Percentiles rank a stretch among this genome's conserved stretches.
These are phyloP conservation scores for Amphiprion percula DNA, from an alignment of 2,113 vertebrate species.

Conservation along the genomic window DNA sequence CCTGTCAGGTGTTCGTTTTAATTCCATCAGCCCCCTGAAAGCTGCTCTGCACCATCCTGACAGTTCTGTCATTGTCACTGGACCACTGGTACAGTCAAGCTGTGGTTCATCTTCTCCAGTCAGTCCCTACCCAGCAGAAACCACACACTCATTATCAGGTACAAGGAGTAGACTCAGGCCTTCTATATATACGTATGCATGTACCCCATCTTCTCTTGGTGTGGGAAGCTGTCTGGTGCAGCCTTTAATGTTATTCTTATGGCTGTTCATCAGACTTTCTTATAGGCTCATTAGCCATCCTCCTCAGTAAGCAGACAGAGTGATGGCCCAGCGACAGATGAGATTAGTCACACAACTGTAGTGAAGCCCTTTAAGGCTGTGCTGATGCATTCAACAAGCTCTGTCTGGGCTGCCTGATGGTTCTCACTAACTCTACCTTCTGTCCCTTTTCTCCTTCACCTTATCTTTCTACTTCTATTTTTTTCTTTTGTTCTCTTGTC, in stretches of 20 bases:
- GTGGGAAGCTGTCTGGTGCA: slow-evolving; percentile 6
- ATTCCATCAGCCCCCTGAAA: slow-evolving; percentile 92
- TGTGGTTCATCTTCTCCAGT: slow-evolving; percentile 85
- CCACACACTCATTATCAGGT: slow-evolving; percentile 94
- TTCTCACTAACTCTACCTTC: slow-evolving; percentile 20
- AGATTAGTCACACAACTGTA: slow-evolving; percentile 63
- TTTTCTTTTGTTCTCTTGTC: neutral
- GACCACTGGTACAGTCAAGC: slow-evolving; percentile 87
- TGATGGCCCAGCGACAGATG: slow-evolving; percentile 54
- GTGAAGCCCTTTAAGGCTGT: slow-evolving; percentile 32
- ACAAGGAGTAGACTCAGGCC: slow-evolving; percentile 14
- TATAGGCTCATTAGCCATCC: slow-evolving; percentile 66
- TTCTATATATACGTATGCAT: neutral
- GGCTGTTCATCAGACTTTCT: slow-evolving; percentile 49
- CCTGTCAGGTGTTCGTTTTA: slow-evolving; percentile 93
- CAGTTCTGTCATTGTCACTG: slow-evolving; percentile 86
- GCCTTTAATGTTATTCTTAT: slow-evolving; percentile 39
- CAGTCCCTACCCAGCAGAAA: slow-evolving; percentile 88
- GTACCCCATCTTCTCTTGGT: neutral
- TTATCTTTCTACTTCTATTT: neutral
- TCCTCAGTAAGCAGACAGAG: slow-evolving; percentile 41
- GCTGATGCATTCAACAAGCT: slow-evolving; percentile 39
- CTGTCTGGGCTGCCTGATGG: slow-evolving; percentile 38
- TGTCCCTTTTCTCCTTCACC: neutral
- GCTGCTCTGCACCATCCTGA: slow-evolving; percentile 87